phyloP scores from a whole-genome alignment of 2,888 invertebrate species.

The Netelia fuscicornis region DNA sequence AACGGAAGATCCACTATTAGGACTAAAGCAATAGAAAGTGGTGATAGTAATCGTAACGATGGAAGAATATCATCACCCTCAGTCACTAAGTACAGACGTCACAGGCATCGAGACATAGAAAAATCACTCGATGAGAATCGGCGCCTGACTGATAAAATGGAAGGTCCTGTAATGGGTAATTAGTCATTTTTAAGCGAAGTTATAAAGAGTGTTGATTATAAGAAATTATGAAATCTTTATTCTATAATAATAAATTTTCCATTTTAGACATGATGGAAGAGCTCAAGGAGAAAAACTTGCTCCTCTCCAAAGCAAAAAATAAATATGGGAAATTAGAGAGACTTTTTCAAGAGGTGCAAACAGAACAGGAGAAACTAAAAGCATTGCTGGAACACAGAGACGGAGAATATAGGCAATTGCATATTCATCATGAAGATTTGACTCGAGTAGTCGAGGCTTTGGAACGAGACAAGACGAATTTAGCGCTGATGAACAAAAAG shows the following conservation, averaged over 20 bases:
- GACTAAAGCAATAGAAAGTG: slow-evolving; percentile 63
- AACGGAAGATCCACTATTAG: slow-evolving; percentile 68
- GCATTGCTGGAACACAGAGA: slow-evolving; percentile 73
- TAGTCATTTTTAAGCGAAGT: slow-evolving; percentile 9
- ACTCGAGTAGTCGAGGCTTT: slow-evolving; percentile 70
- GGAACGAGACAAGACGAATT: slow-evolving; percentile 74
- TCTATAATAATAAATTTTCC: background rate
- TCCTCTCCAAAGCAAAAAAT: slow-evolving; percentile 72
- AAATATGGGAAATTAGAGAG: slow-evolving; percentile 78
- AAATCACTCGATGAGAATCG: slow-evolving; percentile 73
- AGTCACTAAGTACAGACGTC: slow-evolving; percentile 71
- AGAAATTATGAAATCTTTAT: background rate
- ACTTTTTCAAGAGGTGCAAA: slow-evolving; percentile 71
- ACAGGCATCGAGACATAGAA: slow-evolving; percentile 73
- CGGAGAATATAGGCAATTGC: slow-evolving; percentile 73
- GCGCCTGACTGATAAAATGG: slow-evolving; percentile 67
- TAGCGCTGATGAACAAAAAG: slow-evolving; percentile 78
- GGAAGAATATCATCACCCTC: slow-evolving; percentile 62
- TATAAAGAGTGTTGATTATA: background rate
- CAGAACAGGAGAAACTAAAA: slow-evolving; percentile 72
- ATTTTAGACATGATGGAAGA: slow-evolving; percentile 71
- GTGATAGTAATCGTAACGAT: slow-evolving; percentile 53
- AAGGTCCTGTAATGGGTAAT: slow-evolving; percentile 70
- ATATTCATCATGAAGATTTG: slow-evolving; percentile 75
- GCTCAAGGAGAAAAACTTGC: slow-evolving; percentile 72